These are phyloP conservation scores for Helicoverpa zea DNA, from an alignment of 1,140 invertebrate genomes.

Conservation along the genomic window DNA sequence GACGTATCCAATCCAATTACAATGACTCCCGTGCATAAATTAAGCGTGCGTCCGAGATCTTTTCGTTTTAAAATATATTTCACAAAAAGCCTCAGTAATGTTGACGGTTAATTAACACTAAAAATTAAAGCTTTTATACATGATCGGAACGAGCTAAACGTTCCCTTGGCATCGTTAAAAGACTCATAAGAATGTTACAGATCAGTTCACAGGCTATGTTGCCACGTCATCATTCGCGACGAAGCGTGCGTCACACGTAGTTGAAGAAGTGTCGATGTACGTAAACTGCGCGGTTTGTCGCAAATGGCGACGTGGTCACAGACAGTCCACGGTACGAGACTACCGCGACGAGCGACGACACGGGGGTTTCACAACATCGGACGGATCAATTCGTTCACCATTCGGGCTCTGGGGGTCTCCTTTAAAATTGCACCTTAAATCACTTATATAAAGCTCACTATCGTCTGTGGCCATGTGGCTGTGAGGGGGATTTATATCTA, in stretches of 20 bases:
- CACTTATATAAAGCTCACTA: constrained; percentile 21
- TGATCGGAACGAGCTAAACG: constrained; percentile 21
- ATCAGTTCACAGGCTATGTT: constrained; percentile 64
- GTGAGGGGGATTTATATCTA: constrained; percentile 36
- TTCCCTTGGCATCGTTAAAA: constrained; percentile 48
- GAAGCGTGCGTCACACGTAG: not conserved
- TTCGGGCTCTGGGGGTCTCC: constrained; percentile 51
- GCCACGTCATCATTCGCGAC: not conserved
- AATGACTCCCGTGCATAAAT: constrained; percentile 6
- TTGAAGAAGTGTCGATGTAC: constrained; percentile 17
- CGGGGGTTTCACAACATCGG: constrained; percentile 77
- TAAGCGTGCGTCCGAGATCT: not conserved
- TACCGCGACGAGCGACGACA: constrained; percentile 59
- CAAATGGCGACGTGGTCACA: constrained; percentile 3
- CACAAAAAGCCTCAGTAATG: constrained; percentile 21
- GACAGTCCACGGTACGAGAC: constrained; percentile 45
- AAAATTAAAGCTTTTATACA: constrained; percentile 48
- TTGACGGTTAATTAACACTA: constrained; percentile 34
- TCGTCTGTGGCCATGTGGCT: constrained; percentile 15
- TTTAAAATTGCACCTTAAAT: constrained; percentile 41
- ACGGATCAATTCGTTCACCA: constrained; percentile 82
- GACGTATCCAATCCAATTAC: constrained; percentile 12
- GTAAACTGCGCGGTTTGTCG: constrained; percentile 3
- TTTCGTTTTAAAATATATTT: constrained; percentile 8
- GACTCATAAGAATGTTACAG: constrained; percentile 53